Conservation (phyloP, 1,140 invertebrate species). For the Anastrepha ludens region DNA sequence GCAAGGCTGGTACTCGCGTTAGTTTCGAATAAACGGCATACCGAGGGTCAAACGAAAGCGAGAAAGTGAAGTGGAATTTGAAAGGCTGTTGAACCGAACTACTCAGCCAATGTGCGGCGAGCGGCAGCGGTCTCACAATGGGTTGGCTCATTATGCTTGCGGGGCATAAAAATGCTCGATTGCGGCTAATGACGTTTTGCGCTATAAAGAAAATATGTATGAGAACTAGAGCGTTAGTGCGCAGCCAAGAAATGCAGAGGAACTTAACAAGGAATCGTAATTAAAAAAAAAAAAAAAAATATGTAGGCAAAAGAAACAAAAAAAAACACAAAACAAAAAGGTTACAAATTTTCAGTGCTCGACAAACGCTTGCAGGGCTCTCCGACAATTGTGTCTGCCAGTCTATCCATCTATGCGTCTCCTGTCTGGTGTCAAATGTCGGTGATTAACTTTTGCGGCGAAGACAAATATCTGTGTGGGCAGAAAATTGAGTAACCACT, state of each 20-base stretch:
- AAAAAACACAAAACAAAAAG: neutral
- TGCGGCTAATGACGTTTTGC: neutral
- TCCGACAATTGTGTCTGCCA: neutral
- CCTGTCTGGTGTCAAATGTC: too few species aligned
- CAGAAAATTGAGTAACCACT: too few species aligned
- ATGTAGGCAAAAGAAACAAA: neutral
- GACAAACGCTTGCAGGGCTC: neutral
- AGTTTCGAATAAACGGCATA: neutral
- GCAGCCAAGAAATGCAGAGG: neutral
- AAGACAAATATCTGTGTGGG: too few species aligned
- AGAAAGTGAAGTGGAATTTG: neutral
- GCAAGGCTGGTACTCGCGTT: neutral
- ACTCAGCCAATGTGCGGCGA: neutral
- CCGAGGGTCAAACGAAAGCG: neutral
- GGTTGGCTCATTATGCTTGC: constrained; percentile 7
- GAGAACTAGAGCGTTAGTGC: neutral
- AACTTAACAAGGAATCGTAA: too few species aligned
- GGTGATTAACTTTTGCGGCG: too few species aligned
- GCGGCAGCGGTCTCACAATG: neutral
- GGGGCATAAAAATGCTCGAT: neutral
- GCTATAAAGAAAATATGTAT: neutral
- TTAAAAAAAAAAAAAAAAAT: neutral
- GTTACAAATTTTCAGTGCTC: neutral
- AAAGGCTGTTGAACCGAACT: constrained; percentile 11
- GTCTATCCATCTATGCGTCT: too few species aligned